Base-by-base conservation (phyloP, 2,113 vertebrate genomes). In the Orientallactaga bullata region DNA sequence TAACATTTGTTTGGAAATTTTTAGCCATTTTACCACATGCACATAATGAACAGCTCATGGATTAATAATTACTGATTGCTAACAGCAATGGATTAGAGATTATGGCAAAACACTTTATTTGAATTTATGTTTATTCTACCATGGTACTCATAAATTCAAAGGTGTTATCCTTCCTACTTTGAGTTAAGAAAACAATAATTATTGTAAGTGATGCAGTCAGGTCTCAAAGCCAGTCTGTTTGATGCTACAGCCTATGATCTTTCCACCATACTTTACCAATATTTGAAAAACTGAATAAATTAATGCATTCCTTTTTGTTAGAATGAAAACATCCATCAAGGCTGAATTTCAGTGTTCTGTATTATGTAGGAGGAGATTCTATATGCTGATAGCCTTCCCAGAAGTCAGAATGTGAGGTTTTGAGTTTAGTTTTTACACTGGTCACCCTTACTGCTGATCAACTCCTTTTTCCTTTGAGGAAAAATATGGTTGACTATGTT, bases 1-100 rank as follows among this genome's bases (percentile, higher is more conserved):
- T 77, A 88, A 95, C 87, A 51, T 74, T 35, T 37, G 55, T 24
- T 91, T 65, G 84, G 71, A 68, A 95, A 94, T 77, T 65, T 72
- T 39, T 28, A 66, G 15, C 89, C 51, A 42, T 23, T 77, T 6
- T 42, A 72, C 85, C 23, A 69, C 76, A 74, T 55, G 39, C 2
- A n/a, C 51, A 74, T 12, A 72, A 42, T n/a, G 8, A 95, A 65
- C 1, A 94, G 32, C 1, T 60, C 77, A 26, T 79, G 32, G n/a
- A 61, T 17, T 51, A 35, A 63, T n/a, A 60, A 65, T 65, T 26
- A 69, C 7, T 26, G 63, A 88, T 13, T 42, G 35, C 17, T 84
- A 65, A 63, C 73, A 69, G 73, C 18, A 82, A 77, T 18, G 2
- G 23, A n/a, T 37, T 91, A 15, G 60, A 69, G 77, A 78, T 82